A percentile compares a stretch with the other conserved stretches of the same genome.
These are phyloP conservation scores for Brachymystax lenok DNA, from an alignment of 2,797 vertebrate genomes.

Conservation along the genomic window DNA sequence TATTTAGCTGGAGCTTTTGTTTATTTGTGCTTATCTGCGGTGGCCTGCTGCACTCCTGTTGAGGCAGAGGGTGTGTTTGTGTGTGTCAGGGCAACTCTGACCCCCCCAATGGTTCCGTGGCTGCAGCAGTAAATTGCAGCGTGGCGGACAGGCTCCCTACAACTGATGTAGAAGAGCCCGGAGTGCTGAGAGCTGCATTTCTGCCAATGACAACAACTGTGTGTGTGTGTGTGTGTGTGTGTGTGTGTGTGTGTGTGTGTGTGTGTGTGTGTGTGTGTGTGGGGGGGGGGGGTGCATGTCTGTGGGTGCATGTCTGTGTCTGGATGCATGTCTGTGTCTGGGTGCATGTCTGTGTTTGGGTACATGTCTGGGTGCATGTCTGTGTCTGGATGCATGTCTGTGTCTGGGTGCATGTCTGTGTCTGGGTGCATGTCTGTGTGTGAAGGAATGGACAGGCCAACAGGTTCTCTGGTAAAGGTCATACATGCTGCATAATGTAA, in stretches of 20 bases:
- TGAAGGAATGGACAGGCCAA: background rate
- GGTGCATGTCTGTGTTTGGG: conserved; percentile 17
- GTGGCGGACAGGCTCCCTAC: conserved; percentile 44
- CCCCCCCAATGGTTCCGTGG: conserved; percentile 35
- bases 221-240: conserved; percentile 20
- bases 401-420: background rate
- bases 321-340: conserved; percentile 18
- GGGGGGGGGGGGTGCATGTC: no score
- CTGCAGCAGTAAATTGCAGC: conserved; percentile 65
- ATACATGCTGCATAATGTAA: conserved; percentile 29
- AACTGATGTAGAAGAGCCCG: conserved; percentile 65
- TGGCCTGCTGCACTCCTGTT: conserved; percentile 55
- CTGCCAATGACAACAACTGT: conserved; percentile 12
- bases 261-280: conserved; percentile 20
- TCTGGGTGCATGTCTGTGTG: conserved; percentile 26
- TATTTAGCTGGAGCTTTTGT: conserved; percentile 69
- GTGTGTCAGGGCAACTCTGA: conserved; percentile 1
- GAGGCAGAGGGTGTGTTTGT: conserved; percentile 42
- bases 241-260: conserved; percentile 28
- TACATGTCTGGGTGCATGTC: no score
- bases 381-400: background rate
- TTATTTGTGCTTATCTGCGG: conserved; percentile 68
- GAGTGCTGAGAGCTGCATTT: conserved; percentile 56
- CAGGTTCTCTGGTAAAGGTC: conserved; percentile 33
- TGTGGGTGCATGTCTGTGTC: conserved; percentile 12